phyloP scores from a whole-genome alignment of 2,797 vertebrate genomes.

The Gephyroberyx darwinii region DNA sequence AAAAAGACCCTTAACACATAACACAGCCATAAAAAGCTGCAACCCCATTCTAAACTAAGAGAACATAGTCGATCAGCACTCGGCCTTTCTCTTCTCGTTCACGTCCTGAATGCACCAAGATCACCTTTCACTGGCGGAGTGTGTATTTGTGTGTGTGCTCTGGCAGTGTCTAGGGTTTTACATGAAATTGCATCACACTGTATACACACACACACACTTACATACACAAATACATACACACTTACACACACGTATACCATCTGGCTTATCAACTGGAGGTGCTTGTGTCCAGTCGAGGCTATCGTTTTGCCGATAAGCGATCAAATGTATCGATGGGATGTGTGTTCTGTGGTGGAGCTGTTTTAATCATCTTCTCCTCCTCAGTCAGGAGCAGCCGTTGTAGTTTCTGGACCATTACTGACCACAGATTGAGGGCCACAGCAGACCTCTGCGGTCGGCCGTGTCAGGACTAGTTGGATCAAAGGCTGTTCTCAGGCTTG shows the following conservation, averaged over 20 bases:
- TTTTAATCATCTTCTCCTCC: constrained; percentile 55
- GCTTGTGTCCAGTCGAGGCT: constrained; percentile 50
- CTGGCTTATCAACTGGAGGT: constrained; percentile 31
- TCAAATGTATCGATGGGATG: constrained; percentile 73
- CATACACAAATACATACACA: constrained; percentile 27
- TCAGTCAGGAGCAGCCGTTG: constrained; percentile 42
- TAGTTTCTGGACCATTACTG: constrained; percentile 63
- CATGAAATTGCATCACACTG: constrained; percentile 80
- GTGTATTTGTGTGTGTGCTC: constrained; percentile 48
- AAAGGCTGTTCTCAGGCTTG: constrained; percentile 41
- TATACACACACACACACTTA: constrained; percentile 54
- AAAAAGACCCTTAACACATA: constrained; percentile 38
- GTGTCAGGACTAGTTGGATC: constrained; percentile 68
- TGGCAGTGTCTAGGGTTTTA: constrained; percentile 72
- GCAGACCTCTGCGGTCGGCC: constrained; percentile 68
- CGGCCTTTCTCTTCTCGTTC: constrained; percentile 48
- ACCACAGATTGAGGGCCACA: constrained; percentile 68
- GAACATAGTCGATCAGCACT: constrained; percentile 48
- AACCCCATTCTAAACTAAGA: constrained; percentile 36
- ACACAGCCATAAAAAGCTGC: neutral
- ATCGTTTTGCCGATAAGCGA: constrained; percentile 71
- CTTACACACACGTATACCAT: constrained; percentile 1
- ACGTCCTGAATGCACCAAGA: constrained; percentile 50
- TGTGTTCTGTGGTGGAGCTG: constrained; percentile 59
- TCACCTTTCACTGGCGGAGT: constrained; percentile 54